Percentiles rank a stretch among this genome's conserved stretches.
Conservation (phyloP, 2,113 vertebrate species). For the Gadus macrocephalus region DNA sequence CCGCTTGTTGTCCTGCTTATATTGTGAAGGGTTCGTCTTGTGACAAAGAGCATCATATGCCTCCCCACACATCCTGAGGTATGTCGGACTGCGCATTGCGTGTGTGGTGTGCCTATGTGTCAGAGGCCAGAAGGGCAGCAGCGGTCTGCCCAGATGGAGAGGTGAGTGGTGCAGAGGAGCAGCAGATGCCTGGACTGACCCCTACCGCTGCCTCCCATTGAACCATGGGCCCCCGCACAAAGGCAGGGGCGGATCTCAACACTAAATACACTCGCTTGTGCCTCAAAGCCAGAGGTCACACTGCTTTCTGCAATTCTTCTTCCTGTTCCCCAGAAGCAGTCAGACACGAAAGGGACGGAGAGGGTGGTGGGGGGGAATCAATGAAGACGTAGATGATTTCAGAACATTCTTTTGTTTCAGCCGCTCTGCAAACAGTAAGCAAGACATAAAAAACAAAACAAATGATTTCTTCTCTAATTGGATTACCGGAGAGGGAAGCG, state of each 20-base stretch:
- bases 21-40: too few relatives aligned
- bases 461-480: neutral
- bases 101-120: conserved; percentile 16
- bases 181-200: conserved; percentile 73
- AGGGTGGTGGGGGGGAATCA: neutral
- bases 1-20: too few relatives aligned
- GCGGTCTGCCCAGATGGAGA: conserved; percentile 64
- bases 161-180: conserved; percentile 57
- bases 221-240: conserved; percentile 64
- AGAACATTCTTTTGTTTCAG: neutral
- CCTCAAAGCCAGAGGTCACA: conserved; percentile 61
- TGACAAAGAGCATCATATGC: too few relatives aligned
- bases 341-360: too few relatives aligned
- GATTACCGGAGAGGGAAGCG: neutral
- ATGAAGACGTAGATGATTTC: neutral
- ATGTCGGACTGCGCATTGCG: conserved; percentile 3
- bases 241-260: conserved; percentile 59
- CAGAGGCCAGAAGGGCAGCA: conserved; percentile 61
- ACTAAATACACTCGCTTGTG: conserved; percentile 67
- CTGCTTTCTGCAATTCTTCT: neutral
- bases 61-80: neutral
- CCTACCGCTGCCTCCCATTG: conserved; percentile 58
- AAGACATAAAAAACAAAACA: neutral
- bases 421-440: neutral
- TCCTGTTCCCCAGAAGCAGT: neutral